These are phyloP conservation scores for Pyrocephalus nanus DNA, from an alignment of 2,797 vertebrate genomes.

Conservation along the genomic window DNA sequence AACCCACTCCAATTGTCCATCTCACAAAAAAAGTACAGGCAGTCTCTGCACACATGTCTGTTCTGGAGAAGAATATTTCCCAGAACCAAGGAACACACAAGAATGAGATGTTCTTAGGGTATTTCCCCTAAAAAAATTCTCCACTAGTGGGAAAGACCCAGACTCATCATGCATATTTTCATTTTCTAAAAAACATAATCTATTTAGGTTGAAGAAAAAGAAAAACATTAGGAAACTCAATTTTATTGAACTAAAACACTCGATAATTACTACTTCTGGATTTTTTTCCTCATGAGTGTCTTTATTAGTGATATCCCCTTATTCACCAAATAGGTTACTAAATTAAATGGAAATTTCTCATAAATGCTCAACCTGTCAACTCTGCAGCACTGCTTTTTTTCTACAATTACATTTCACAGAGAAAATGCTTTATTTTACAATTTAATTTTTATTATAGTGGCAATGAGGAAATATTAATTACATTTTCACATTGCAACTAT, in stretches of 20 bases:
- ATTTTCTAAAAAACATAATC: not conserved
- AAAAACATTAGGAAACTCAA: not conserved
- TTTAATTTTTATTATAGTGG: not conserved
- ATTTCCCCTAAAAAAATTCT: not conserved
- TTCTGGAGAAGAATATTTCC: not conserved
- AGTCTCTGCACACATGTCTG: not conserved
- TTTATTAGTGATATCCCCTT: not conserved
- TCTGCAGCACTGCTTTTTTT: not conserved
- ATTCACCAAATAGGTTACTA: not conserved
- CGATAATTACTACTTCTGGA: not conserved
- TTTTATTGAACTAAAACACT: not conserved
- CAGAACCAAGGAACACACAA: not conserved
- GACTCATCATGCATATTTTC: rapidly evolving
- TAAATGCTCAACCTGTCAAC: not conserved
- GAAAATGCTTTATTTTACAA: not conserved
- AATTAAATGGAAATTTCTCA: not conserved
- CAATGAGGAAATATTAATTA: not conserved
- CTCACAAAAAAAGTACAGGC: not conserved
- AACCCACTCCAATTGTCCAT: not conserved
- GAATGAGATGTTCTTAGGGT: not conserved
- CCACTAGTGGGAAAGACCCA: not conserved
- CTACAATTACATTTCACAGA: not conserved
- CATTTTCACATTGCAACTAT: not conserved
- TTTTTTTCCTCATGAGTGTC: not conserved
- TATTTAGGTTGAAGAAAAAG: not conserved